Conservation (phyloP, 2,797 vertebrate genomes). For the Gymnothorax reevesii region DNA sequence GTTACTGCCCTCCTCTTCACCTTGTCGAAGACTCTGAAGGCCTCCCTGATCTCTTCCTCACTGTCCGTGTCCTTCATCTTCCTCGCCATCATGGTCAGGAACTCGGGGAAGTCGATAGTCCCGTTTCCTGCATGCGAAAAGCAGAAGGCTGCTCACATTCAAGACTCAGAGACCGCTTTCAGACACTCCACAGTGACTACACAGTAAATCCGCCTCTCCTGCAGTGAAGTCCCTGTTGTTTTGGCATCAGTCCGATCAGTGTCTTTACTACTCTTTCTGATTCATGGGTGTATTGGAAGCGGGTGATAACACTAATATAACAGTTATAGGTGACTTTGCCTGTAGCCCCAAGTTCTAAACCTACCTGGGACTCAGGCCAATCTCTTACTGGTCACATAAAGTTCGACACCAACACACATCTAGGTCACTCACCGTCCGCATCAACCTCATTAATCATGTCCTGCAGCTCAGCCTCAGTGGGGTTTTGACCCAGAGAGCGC, state of each 20-base stretch:
- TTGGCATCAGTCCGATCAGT: background rate
- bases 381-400: too few species aligned
- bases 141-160: background rate
- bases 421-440: constrained; percentile 63
- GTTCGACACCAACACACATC: background rate
- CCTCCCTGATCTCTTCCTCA: constrained; percentile 90
- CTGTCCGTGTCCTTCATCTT: constrained; percentile 94
- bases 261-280: background rate
- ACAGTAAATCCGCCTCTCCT: background rate
- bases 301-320: too few species aligned
- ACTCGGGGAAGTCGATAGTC: constrained; percentile 90
- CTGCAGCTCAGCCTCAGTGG: constrained; percentile 81
- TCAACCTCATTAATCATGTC: constrained; percentile 70
- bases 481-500: constrained; percentile 79
- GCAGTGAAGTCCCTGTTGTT: background rate
- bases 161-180: background rate
- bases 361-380: too few species aligned
- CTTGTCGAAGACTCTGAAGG: constrained; percentile 90
- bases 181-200: background rate
- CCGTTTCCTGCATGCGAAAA: constrained; percentile 74
- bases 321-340: too few species aligned
- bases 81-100: constrained; percentile 90
- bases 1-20: constrained; percentile 53
- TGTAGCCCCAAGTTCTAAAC: too few species aligned
- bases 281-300: background rate